Conservation (phyloP, 2,113 vertebrate species). For the Pygathrix nemaeus region DNA sequence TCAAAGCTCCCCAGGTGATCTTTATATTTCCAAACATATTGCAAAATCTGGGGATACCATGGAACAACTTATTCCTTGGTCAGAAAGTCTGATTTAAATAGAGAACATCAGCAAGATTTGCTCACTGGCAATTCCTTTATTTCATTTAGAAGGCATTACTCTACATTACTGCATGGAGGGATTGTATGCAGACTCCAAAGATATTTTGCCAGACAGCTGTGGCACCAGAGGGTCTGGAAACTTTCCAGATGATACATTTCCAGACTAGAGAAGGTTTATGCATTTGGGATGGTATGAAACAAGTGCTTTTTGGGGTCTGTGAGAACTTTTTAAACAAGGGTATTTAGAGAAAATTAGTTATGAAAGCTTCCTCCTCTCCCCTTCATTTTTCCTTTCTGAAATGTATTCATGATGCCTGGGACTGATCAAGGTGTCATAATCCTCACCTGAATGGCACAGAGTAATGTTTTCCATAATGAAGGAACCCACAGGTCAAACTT, state of each 20-base stretch:
- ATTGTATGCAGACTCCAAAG: neutral
- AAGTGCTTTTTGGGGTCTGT: neutral
- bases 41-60: neutral
- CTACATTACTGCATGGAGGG: neutral
- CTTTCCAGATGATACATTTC: neutral
- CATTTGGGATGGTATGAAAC: neutral
- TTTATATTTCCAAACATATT: neutral
- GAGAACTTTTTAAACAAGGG: neutral
- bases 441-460: neutral
- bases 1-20: neutral
- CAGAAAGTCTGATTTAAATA: neutral
- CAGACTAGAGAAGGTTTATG: neutral
- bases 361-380: neutral
- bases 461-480: neutral
- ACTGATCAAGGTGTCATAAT: neutral
- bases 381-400: conserved; percentile 21
- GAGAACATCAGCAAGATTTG: neutral
- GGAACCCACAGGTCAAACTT: neutral
- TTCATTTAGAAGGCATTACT: neutral
- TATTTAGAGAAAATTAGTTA: neutral
- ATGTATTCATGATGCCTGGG: neutral
- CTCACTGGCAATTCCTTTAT: neutral
- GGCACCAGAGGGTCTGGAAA: neutral
- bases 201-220: conserved; percentile 6
- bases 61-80: neutral